These are phyloP conservation scores for Ophion obscuratus DNA, from an alignment of 2,888 invertebrate genomes.

Conservation along the genomic window DNA sequence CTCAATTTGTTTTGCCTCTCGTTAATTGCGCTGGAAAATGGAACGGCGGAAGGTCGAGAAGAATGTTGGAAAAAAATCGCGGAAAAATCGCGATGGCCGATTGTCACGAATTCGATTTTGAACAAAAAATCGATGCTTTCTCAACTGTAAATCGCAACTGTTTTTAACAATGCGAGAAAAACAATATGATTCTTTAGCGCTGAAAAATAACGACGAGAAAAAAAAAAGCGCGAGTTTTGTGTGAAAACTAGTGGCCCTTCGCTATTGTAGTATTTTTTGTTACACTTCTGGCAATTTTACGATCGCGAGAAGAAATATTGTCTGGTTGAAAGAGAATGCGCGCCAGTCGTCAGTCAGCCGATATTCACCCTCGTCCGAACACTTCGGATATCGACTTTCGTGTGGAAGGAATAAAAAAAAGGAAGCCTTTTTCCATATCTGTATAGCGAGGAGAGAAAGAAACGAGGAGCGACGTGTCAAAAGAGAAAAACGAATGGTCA, in stretches of 20 bases:
- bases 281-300: slow-evolving; percentile 14
- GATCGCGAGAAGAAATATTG: slow-evolving; percentile 25
- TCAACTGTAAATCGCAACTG: neutral
- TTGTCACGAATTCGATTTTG: no score
- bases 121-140: neutral
- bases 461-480: slow-evolving; percentile 23
- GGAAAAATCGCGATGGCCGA: no score
- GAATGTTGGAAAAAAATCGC: no score
- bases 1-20: neutral
- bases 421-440: slow-evolving; percentile 11
- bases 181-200: neutral
- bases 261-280: neutral
- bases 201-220: neutral
- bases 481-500: slow-evolving; percentile 7
- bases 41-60: neutral
- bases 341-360: slow-evolving; percentile 21
- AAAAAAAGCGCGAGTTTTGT: neutral
- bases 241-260: neutral
- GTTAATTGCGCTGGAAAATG: neutral
- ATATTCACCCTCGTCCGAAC: slow-evolving; percentile 12
- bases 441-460: neutral
- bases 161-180: neutral
- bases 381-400: slow-evolving; percentile 52
- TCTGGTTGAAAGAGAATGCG: slow-evolving; percentile 4
- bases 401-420: slow-evolving; percentile 27